Evolutionary conservation across 2,113 vertebrate species (phyloP).

Genomic region (Fulmarus glacialis): DNA sequence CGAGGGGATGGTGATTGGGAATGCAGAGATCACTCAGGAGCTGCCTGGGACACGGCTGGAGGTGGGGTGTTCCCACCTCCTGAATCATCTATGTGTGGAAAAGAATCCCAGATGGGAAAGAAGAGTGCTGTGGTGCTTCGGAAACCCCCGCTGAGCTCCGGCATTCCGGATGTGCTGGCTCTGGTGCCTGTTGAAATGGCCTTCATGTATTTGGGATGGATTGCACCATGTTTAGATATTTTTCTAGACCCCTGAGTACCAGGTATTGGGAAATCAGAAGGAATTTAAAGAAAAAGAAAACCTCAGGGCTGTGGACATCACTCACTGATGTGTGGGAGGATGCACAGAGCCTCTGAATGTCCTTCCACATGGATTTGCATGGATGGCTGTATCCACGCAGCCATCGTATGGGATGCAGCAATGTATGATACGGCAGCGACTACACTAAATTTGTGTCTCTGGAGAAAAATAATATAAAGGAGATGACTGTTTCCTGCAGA

Average conservation of each 20-base stretch:
- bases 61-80: neutral
- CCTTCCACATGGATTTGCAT: neutral
- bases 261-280: neutral
- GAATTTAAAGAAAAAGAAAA: neutral
- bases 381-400: neutral
- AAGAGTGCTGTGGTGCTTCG: neutral
- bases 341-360: neutral
- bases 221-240: neutral
- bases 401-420: neutral
- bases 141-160: neutral
- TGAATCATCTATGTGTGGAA: neutral
- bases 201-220: neutral
- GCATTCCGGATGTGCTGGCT: neutral
- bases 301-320: too few species aligned
- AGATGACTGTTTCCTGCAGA: neutral
- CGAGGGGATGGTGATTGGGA: fast-evolving
- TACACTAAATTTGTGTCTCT: neutral
- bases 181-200: neutral
- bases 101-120: neutral
- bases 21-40: neutral
- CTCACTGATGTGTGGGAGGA: neutral
- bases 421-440: neutral
- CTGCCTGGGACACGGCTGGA: neutral
- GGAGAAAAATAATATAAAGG: neutral
- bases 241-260: neutral